Evolutionary conservation across 2,888 invertebrate species (phyloP), one percentile per base, ranked within the genome.

Genomic region (Hypsopygia costalis): DNA sequence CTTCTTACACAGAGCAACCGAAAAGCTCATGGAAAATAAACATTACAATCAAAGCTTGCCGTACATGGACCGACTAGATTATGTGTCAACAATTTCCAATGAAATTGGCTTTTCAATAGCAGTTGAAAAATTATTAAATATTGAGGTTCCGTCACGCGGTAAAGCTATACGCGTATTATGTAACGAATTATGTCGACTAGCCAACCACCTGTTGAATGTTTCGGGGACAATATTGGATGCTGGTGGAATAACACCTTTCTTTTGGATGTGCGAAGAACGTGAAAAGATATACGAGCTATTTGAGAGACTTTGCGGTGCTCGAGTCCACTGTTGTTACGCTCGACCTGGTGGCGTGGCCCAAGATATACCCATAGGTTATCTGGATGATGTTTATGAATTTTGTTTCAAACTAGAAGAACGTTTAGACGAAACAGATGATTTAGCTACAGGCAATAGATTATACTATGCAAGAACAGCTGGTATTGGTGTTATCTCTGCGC

Each of bases 231-330:
- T 94, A 11, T 82, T 97, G 9, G 97, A 97, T 65, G 91, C 95
- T 11, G 97, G 97, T 11, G 96, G 94, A 3, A 93, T 97, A 52
- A 96, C 97, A 0, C 97, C 97, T 0, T 93, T 96, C 62, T 97
- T 97, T 76, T 97, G 97, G 96, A 89, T 96, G 66, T 96, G 96
- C 71, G 96, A 97, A 77, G 97, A 96, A 76, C 90, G 96, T 35
- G 96, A 96, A 78, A 96, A 96, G 80, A 76, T 96, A 47, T 93
- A 94, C 78, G 97, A 97, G 73, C 91, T 96, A 52, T 95, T 93
- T 63, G 97, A 97, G 70, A 89, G 96, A 47, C 92, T 93, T 0
- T 94, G 93, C 32, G 97, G 97, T 0, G 93, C 95, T 35, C 90
- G 97, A 29, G 91, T 97, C 90, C 97, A 97, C 70, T 93, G 94